Evolutionary conservation across 2,113 vertebrate genomes (phyloP), one percentile per base, ranked within the genome.

Genomic region (Eupsittula cactorum): DNA sequence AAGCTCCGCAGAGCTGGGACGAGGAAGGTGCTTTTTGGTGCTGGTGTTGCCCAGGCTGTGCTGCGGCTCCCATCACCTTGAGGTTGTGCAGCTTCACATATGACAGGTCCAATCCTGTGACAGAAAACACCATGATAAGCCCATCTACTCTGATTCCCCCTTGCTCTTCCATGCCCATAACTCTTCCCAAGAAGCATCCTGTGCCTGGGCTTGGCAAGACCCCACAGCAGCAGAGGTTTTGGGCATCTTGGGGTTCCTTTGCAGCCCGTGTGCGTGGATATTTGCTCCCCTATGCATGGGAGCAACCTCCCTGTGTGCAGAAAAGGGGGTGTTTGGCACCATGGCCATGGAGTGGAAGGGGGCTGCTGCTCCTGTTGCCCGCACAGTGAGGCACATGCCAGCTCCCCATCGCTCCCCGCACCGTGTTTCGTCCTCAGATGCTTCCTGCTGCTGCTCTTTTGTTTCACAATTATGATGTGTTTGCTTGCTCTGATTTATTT

Each of bases 191-290:
- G 5, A 3, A 15, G 16, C 5, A 0, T 13, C 41, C 10, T 2
- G 2, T 0, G 1, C 67, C 42, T 1, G 25, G 62, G 70, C 64
- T 35, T 16, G 57, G 33, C 57, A 1, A 17, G 29, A 37, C 21
- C 55, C 80, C 6, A 1, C 23, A 13, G 35, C 39, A 7, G 25
- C 15, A 2, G 41, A 24, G 10, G 53, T 5, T 4, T 0, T 7
- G 52, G 57, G 44, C 2, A 0, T 15, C 76, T 33, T 0, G 35
- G 73, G 82, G n/a, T 18, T 5, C 1, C 0, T n/a, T 13, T 25
- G 31, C n/a, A n/a, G 37, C 70, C 44, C 2, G 0, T 7, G 8
- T 16, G 10, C 0, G 9, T 2, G 71, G 20, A 7, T 7, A 2
- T 75, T 67, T 13, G 5, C 19, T 12, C 47, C 78, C 15, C 33